Conservation (phyloP, 2,888 invertebrate genomes). For the Perithous albicinctus region DNA sequence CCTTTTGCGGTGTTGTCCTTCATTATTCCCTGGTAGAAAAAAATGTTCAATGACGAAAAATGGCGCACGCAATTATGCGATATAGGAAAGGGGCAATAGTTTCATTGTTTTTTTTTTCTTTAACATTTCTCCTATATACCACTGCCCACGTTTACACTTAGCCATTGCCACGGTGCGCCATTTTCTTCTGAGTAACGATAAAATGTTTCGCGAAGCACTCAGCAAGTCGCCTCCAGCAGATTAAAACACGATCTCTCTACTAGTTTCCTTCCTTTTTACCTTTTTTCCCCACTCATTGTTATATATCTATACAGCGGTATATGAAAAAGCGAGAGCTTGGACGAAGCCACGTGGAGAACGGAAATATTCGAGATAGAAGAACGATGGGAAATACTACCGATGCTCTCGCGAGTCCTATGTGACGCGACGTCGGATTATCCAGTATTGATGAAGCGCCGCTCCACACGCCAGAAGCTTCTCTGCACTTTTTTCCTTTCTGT, state of each 20-base stretch:
- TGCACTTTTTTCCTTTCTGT: constrained; percentile 12
- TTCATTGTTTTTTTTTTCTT: constrained; percentile 39
- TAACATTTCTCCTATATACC: constrained; percentile 2
- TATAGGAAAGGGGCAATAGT: constrained; percentile 32
- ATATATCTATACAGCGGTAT: neutral
- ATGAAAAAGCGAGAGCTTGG: constrained; percentile 39
- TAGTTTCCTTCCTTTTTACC: constrained; percentile 11
- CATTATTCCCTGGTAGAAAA: neutral
- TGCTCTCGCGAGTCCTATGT: constrained; percentile 27
- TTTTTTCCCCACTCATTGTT: constrained; percentile 5
- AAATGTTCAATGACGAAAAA: neutral
- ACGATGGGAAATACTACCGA: constrained; percentile 38
- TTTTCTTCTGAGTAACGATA: constrained; percentile 46
- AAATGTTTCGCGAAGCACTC: constrained; percentile 33
- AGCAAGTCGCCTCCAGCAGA: constrained; percentile 54
- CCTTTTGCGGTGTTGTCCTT: neutral
- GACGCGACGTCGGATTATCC: constrained; percentile 66
- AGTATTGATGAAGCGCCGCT: constrained; percentile 64
- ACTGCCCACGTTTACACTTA: constrained; percentile 5
- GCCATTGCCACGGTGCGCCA: constrained; percentile 1
- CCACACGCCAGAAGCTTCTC: constrained; percentile 23
- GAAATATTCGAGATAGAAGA: constrained; percentile 56
- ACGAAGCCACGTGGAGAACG: constrained; percentile 30
- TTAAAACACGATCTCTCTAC: constrained; percentile 53
- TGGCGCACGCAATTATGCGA: constrained; percentile 10